Evolutionary conservation across 2,888 invertebrate genomes (phyloP), one percentile per base, ranked within the genome.

Genomic region (Plusia festucae): DNA sequence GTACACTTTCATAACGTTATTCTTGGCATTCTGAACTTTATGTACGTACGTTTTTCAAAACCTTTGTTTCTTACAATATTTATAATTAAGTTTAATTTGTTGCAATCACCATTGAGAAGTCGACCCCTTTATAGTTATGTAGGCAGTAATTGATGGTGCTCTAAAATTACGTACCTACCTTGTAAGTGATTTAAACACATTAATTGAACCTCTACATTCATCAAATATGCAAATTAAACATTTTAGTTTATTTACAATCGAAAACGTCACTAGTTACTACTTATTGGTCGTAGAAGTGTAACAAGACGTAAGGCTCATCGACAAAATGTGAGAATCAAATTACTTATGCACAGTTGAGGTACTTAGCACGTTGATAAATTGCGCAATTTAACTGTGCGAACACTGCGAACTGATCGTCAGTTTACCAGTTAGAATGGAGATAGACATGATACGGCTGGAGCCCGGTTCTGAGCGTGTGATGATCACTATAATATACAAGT

Each of bases 321-420:
- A 46, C n/a, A 46, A 20, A 58, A 68, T 59, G 16, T 56, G 55
- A 51, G 44, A 34, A 32, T 52, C 9, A 15, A 62, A 20, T 40
- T 61, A 61, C 56, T 24, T 53, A 53, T 60, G 59, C 16, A 63
- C 22, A 63, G 63, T 73, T 60, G 32, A 60, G 59, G 59, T 71
- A 60, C 53, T 59, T 30, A 18, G 46, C 46, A 34, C 40, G 27
- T 68, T 73, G 53, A 63, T 63, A 27, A 63, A 63, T 57, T 59
- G 62, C 40, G 61, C 20, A 61, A 68, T 68, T 55, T 68, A 51
- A 16, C 56, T 67, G 30, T 20, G 51, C 60, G 54, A 51, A 16
- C 56, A 61, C 24, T 20, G 51, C 60, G 54, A 52, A 60, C 51
- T 52, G 53, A 44, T 68, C 53, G 20, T 60, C 18, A 46, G 27